Evolutionary conservation across 1,140 invertebrate species (phyloP).

Genomic region (Leptinotarsa defecta): DNA sequence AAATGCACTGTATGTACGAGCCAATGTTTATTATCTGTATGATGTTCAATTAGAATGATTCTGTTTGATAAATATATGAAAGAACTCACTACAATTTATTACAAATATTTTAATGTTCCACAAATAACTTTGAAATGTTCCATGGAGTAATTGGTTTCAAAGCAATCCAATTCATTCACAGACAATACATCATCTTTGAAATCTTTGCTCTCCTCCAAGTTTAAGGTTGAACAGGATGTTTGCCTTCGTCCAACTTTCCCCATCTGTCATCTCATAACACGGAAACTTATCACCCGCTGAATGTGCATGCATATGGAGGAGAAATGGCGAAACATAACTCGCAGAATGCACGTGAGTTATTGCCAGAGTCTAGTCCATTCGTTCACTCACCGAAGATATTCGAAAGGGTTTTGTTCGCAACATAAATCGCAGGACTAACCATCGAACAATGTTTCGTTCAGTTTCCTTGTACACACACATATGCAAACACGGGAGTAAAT

Average conservation of each 20-base stretch:
- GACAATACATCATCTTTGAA: too few species aligned
- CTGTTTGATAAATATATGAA: too few species aligned
- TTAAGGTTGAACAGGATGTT: slow-evolving; percentile 5
- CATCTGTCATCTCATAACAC: background rate
- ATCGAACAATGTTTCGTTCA: slow-evolving; percentile 27
- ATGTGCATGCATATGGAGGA: slow-evolving; percentile 18
- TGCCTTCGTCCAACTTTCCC: background rate
- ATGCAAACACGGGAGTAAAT: slow-evolving; percentile 26
- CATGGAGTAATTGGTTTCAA: too few species aligned
- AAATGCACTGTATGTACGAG: too few species aligned
- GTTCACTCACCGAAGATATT: slow-evolving; percentile 21
- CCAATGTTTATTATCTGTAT: too few species aligned
- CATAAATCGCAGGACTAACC: slow-evolving; percentile 24
- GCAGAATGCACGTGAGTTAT: slow-evolving; percentile 17
- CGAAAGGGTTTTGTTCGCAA: slow-evolving; percentile 18
- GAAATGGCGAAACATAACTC: background rate
- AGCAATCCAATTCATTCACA: too few species aligned
- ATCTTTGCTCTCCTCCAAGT: too few species aligned
- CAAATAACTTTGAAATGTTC: too few species aligned
- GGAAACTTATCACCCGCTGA: background rate
- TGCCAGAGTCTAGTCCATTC: slow-evolving; percentile 23
- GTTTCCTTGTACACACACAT: slow-evolving; percentile 12
- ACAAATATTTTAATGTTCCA: too few species aligned
- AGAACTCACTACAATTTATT: too few species aligned
- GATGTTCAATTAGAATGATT: too few species aligned